Conservation (phyloP, 2,113 vertebrate species). For the Oncorhynchus tshawytscha region DNA sequence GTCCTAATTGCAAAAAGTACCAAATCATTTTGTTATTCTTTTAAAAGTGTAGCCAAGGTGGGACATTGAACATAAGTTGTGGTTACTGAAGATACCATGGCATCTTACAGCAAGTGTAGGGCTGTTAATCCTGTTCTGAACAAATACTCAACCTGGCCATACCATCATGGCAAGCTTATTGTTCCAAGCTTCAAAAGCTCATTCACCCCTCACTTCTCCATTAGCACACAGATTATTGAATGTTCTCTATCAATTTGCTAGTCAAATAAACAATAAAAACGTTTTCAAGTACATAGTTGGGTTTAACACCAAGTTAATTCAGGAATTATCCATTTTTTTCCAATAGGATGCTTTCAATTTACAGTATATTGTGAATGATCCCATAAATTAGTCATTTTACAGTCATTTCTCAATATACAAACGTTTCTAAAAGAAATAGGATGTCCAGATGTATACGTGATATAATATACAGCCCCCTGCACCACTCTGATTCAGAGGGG, state of each 20-base stretch:
- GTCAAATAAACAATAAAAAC: neutral
- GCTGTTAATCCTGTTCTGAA: neutral
- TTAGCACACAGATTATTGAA: neutral
- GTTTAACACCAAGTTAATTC: neutral
- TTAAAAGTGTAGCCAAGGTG: no score
- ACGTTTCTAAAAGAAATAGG: no score
- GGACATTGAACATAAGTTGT: neutral
- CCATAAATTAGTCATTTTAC: no score
- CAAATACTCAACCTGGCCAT: no score
- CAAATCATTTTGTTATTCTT: no score
- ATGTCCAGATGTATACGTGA: no score
- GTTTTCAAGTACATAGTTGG: neutral
- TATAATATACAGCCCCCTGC: no score
- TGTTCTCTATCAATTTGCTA: neutral
- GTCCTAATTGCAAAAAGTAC: no score
- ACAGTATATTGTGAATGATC: neutral
- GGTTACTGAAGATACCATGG: neutral
- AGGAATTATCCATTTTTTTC: neutral
- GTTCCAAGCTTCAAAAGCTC: neutral
- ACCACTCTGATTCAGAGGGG: neutral
- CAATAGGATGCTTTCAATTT: neutral
- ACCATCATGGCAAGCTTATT: neutral
- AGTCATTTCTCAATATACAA: no score
- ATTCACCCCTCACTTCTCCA: neutral
- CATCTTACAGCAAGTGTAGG: neutral